Conservation (phyloP, 2,113 vertebrate genomes). For the Cyanoramphus novaezelandiae region DNA sequence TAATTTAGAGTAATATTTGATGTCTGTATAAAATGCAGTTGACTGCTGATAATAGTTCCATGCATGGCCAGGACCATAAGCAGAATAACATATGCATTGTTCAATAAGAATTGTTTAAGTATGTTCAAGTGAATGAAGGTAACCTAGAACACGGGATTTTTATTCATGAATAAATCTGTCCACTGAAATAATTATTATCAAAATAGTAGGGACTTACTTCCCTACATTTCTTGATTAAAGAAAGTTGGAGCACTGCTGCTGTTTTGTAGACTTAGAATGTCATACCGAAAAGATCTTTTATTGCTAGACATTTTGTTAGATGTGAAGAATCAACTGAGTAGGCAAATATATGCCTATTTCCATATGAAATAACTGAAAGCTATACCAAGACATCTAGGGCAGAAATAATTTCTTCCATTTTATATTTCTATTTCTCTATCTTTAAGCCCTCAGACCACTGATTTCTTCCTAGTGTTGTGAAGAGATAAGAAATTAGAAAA, state of each 20-base stretch:
- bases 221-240: not conserved
- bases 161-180: not conserved
- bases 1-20: not conserved
- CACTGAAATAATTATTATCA: not conserved
- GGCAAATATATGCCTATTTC: not conserved
- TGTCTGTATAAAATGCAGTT: not conserved
- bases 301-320: not conserved
- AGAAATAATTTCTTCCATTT: not conserved
- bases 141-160: not conserved
- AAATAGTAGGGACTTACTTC: not conserved
- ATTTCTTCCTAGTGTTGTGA: not conserved
- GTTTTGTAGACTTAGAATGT: not conserved
- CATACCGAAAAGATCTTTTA: not conserved
- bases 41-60: not conserved
- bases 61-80: not conserved
- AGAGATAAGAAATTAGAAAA: not conserved
- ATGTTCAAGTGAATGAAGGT: not conserved
- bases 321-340: not conserved
- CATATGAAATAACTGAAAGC: not conserved
- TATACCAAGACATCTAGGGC: not conserved
- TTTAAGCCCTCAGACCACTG: not conserved
- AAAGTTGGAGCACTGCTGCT: not conserved
- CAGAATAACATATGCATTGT: not conserved
- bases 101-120: not conserved
- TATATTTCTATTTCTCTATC: not conserved